Evolutionary conservation across 2,113 vertebrate species (phyloP).

Genomic region (Microtus montanus): DNA sequence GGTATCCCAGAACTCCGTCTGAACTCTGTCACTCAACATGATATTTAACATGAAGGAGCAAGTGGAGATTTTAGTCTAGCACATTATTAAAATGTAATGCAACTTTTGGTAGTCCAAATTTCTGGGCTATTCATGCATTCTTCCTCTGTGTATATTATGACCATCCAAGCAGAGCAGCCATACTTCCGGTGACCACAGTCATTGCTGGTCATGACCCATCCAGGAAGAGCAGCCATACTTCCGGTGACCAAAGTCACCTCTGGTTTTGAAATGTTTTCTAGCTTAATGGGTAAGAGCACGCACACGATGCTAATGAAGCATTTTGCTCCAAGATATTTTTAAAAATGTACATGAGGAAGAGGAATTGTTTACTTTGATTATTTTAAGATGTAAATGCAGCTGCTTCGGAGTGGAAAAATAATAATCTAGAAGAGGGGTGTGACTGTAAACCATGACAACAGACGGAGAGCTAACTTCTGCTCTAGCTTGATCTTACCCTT

Average conservation of each 20-base stretch:
- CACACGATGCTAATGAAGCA: conserved; percentile 46
- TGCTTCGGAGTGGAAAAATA: conserved; percentile 32
- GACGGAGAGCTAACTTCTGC: background rate
- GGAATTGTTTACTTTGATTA: conserved; percentile 63
- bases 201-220: background rate
- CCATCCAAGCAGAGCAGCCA: background rate
- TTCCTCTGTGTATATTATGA: conserved; percentile 12
- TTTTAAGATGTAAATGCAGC: conserved; percentile 63
- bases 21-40: background rate
- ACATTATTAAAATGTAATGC: background rate
- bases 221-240: background rate
- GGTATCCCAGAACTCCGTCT: rapidly evolving
- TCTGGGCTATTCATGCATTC: background rate
- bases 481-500: rapidly evolving
- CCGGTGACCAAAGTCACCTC: conserved; percentile 14
- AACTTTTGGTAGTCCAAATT: background rate
- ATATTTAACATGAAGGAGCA: background rate
- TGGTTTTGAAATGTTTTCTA: conserved; percentile 52
- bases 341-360: conserved; percentile 55
- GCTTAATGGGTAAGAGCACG: conserved; percentile 47
- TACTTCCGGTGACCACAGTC: background rate
- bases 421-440: background rate
- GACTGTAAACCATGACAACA: background rate
- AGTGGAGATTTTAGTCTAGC: background rate
- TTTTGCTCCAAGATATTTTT: conserved; percentile 65